Percentiles rank a stretch among this genome's conserved stretches.
Evolutionary conservation across 2,888 invertebrate genomes (phyloP).

Genomic region (Drosophila pegasa): DNA sequence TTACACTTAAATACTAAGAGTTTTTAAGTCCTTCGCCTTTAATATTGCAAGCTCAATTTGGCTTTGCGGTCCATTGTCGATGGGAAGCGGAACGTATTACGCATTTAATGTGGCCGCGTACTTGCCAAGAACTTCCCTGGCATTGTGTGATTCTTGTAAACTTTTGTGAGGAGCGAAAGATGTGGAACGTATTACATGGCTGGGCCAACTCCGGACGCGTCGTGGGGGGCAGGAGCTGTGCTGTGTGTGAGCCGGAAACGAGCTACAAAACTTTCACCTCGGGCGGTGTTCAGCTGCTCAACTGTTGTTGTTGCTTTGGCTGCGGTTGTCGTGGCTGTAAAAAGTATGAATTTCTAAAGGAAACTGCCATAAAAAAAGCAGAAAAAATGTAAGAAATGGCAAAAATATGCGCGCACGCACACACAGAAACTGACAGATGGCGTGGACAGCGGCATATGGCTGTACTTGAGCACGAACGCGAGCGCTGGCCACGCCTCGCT

Average conservation of each 20-base stretch:
- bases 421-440: conserved; percentile 28
- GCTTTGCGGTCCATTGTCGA: conserved; percentile 50
- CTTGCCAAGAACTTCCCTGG: conserved; percentile 59
- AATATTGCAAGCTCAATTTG: not conserved
- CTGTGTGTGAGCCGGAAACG: conserved; percentile 66
- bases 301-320: conserved; percentile 34
- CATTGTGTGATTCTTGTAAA: conserved; percentile 67
- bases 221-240: not conserved
- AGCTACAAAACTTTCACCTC: conserved; percentile 78
- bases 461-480: conserved; percentile 60
- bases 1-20: too few relatives aligned
- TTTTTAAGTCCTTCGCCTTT: not conserved
- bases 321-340: conserved; percentile 47
- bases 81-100: conserved; percentile 74
- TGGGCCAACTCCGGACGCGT: conserved; percentile 18
- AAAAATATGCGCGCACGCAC: conserved; percentile 72
- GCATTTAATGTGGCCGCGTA: conserved; percentile 76
- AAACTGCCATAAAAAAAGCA: conserved; percentile 52
- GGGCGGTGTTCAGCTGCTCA: conserved; percentile 49
- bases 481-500: conserved; percentile 19
- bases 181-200: conserved; percentile 65
- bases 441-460: conserved; percentile 56
- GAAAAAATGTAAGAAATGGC: conserved; percentile 31
- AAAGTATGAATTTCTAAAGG: conserved; percentile 74
- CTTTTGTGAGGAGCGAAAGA: conserved; percentile 60